phyloP scores from a whole-genome alignment of 1,140 invertebrate genomes.

The Drosophila melanica region DNA sequence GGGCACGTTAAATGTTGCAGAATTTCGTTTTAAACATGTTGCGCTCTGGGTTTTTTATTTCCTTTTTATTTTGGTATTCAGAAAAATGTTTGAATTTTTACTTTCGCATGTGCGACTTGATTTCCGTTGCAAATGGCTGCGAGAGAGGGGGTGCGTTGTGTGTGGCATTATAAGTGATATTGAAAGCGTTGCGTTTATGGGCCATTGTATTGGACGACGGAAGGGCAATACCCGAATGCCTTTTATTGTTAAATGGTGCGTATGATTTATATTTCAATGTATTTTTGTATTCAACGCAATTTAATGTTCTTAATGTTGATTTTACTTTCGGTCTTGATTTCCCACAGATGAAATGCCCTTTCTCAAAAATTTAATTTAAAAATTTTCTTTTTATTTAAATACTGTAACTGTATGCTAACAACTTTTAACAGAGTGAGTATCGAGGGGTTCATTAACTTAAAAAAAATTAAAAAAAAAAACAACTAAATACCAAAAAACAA shows the following conservation, averaged over 20 bases:
- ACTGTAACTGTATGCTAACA: background rate
- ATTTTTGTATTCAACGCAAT: conserved; percentile 48
- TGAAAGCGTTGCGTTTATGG: conserved; percentile 75
- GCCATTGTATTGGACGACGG: conserved; percentile 65
- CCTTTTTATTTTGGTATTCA: conserved; percentile 19
- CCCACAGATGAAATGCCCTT: background rate
- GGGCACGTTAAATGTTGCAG: conserved; percentile 70
- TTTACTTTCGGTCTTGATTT: conserved; percentile 4
- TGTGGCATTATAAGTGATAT: conserved; percentile 75
- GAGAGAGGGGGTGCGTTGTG: background rate
- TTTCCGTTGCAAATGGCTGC: conserved; percentile 78
- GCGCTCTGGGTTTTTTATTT: conserved; percentile 21
- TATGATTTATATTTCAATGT: conserved; percentile 81
- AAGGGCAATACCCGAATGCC: conserved; percentile 53
- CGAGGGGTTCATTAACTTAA: too few relatives aligned
- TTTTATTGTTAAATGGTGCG: conserved; percentile 80
- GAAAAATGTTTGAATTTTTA: conserved; percentile 77
- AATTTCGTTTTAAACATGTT: conserved; percentile 66
- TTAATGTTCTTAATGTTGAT: conserved; percentile 29
- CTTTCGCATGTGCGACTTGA: conserved; percentile 80
- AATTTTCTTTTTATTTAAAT: too few relatives aligned
- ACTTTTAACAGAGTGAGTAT: background rate
- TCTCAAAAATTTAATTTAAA: background rate
- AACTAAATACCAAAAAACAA: background rate
- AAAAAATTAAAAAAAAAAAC: background rate